A percentile compares a stretch with the other conserved stretches of the same genome.
phyloP scores from a whole-genome alignment of 2,113 vertebrate species.

The Platysteira castanea region DNA sequence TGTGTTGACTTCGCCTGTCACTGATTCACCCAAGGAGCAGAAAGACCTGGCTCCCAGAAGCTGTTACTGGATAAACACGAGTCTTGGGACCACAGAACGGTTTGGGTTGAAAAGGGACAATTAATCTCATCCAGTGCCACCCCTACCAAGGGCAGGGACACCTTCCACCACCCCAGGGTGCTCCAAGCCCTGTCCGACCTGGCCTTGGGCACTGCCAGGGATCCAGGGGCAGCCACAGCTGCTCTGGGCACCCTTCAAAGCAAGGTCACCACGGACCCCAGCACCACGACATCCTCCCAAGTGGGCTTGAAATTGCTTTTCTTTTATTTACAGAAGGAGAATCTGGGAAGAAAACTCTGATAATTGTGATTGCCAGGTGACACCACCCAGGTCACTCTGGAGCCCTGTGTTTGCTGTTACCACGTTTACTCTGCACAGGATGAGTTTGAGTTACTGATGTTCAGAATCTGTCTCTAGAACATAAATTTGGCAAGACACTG shows the following conservation, averaged over 20 bases:
- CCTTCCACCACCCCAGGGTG: accelerated
- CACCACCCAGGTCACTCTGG: background rate
- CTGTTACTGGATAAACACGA: background rate
- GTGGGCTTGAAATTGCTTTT: background rate
- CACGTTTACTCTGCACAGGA: background rate
- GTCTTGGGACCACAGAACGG: too few species aligned
- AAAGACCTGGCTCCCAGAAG: background rate
- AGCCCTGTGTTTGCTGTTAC: background rate
- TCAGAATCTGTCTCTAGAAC: background rate
- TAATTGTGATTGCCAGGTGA: background rate
- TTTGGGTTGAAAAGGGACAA: background rate
- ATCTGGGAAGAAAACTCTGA: background rate
- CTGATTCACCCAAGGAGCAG: background rate
- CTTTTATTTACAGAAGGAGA: background rate
- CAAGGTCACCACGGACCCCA: background rate
- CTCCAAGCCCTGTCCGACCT: background rate
- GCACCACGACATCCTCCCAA: background rate
- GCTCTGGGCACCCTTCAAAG: background rate
- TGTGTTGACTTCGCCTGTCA: background rate
- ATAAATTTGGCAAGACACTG: background rate
- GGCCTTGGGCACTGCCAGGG: background rate
- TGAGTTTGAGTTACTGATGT: background rate
- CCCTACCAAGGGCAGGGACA: background rate
- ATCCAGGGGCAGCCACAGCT: background rate
- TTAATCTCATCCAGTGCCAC: too few species aligned